A percentile compares a stretch with the other conserved stretches of the same genome.
phyloP scores from a whole-genome alignment of 2,113 vertebrate genomes.

The Ariopsis seemanni region DNA sequence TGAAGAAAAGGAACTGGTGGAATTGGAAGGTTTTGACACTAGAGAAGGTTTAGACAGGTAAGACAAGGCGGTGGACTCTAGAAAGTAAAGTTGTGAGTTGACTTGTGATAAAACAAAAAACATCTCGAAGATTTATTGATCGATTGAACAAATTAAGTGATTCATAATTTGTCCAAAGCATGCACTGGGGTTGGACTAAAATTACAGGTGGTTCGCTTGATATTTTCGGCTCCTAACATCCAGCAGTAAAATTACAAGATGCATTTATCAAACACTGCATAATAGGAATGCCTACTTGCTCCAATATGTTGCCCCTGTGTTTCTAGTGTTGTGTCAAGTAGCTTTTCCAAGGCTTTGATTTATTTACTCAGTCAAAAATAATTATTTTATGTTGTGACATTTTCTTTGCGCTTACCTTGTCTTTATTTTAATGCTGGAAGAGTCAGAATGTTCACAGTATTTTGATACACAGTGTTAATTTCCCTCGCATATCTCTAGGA shows the following conservation, averaged over 20 bases:
- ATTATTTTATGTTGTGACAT: background rate
- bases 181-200: background rate
- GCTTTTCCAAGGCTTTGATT: slow-evolving; percentile 1
- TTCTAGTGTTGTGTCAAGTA: background rate
- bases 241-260: background rate
- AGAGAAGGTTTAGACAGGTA: slow-evolving; percentile 1
- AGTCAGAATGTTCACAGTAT: slow-evolving; percentile 28
- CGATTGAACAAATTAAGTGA: background rate
- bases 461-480: slow-evolving; percentile 10
- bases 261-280: background rate
- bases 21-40: slow-evolving; percentile 1
- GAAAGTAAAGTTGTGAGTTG: background rate
- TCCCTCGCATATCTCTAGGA: slow-evolving; percentile 15
- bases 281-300: background rate
- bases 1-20: slow-evolving; percentile 2
- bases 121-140: background rate
- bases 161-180: background rate
- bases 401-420: background rate
- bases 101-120: too few relatives aligned
- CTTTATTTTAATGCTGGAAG: slow-evolving; percentile 22
- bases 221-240: background rate
- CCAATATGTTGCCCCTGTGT: background rate
- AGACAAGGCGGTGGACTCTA: background rate
- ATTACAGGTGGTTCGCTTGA: background rate
- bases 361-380: background rate